Evolutionary conservation across 2,888 invertebrate genomes (phyloP).

Genomic region (Allolobophora icterica): DNA sequence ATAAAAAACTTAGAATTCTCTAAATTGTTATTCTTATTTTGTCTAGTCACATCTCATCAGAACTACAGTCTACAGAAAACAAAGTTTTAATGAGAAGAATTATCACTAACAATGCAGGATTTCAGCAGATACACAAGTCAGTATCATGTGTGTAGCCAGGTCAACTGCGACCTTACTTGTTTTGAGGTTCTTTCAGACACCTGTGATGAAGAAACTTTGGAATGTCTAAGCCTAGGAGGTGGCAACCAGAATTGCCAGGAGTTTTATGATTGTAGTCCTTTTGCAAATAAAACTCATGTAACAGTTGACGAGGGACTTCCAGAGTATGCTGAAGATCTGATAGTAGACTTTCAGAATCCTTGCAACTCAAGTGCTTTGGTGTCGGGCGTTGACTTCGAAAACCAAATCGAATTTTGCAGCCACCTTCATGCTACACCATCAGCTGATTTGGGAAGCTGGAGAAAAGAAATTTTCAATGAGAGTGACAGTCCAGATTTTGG

Average conservation of each 20-base stretch:
- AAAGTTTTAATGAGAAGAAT: neutral
- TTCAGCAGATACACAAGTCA: neutral
- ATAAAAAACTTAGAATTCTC: neutral
- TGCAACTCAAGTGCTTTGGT: neutral
- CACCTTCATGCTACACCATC: neutral
- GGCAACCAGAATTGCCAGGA: neutral
- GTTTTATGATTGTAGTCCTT: neutral
- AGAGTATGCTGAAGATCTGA: neutral
- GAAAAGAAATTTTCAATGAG: neutral
- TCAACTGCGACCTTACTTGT: neutral
- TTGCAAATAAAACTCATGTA: neutral
- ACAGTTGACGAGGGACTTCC: constrained; percentile 14
- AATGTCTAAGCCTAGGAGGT: neutral
- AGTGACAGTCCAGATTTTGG: constrained; percentile 14
- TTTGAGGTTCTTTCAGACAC: neutral
- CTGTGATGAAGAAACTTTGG: neutral
- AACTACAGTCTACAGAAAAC: neutral
- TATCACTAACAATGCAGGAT: constrained; percentile 3
- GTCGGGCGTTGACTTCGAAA: neutral
- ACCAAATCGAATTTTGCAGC: neutral
- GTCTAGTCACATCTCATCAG: neutral
- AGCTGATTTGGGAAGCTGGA: neutral
- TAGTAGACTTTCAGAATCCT: neutral
- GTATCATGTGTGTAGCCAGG: neutral
- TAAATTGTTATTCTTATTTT: neutral